Percentiles rank a stretch among this genome's conserved stretches.
phyloP scores from a whole-genome alignment of 2,797 vertebrate genomes.

The Cetoscarus ocellatus region DNA sequence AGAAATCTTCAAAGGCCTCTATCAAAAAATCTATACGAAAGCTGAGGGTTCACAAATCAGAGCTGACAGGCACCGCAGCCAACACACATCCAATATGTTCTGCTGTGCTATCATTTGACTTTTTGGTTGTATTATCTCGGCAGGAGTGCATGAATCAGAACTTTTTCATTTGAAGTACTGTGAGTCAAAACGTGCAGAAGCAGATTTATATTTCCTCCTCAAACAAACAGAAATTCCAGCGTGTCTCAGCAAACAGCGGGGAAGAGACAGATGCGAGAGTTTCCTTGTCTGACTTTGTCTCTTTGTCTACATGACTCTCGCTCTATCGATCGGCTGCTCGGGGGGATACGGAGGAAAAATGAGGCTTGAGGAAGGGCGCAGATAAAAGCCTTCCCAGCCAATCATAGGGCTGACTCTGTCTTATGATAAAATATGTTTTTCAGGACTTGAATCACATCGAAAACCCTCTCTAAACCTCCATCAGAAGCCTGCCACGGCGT shows the following conservation, averaged over 20 bases:
- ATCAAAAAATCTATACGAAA: too few species aligned
- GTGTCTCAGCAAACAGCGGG: slow-evolving; percentile 41
- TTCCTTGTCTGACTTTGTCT: slow-evolving; percentile 29
- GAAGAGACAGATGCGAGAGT: slow-evolving; percentile 41
- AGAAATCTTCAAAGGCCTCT: too few species aligned
- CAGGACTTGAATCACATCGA: slow-evolving; percentile 28
- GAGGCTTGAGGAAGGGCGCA: slow-evolving; percentile 17
- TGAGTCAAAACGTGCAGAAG: slow-evolving; percentile 2
- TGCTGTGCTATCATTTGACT: not conserved
- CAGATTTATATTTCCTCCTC: slow-evolving; percentile 42
- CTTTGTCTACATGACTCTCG: slow-evolving; percentile 32
- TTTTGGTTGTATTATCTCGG: not conserved
- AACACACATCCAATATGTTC: too few species aligned
- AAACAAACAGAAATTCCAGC: slow-evolving; percentile 8
- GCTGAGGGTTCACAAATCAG: too few species aligned
- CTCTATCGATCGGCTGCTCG: slow-evolving; percentile 49
- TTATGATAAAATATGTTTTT: slow-evolving; percentile 2
- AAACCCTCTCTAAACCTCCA: slow-evolving; percentile 1
- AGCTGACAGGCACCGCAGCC: too few species aligned
- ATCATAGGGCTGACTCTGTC: slow-evolving; percentile 28
- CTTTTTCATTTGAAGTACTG: slow-evolving; percentile 6
- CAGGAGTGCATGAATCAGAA: not conserved
- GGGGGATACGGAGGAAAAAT: slow-evolving; percentile 28
- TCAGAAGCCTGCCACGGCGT: slow-evolving; percentile 26
- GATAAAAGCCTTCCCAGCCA: slow-evolving; percentile 36